Evolutionary conservation across 2,888 invertebrate species (phyloP), one percentile per base, ranked within the genome.

Genomic region (Achlya flavicornis): DNA sequence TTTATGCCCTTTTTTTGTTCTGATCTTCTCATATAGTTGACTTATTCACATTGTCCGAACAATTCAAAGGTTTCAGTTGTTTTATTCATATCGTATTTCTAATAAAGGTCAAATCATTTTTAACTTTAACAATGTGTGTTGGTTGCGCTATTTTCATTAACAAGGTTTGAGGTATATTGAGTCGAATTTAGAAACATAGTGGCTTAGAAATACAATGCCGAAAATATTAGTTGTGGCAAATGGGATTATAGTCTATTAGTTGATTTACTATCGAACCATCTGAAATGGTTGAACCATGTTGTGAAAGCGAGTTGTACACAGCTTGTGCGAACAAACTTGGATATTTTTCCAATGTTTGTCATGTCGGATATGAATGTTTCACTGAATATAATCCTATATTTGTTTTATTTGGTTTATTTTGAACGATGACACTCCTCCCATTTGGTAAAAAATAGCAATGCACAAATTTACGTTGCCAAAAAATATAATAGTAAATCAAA

Each of bases 301-400:
- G 12, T 77, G 77, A 76, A 75, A 77, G 79, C 75, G 79, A 79
- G 75, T 76, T 83, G 84, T 85, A 79, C 80, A 81, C 85, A 77
- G 82, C 85, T 83, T 83, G 80, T 82, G 76, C 87, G 80, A 87
- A 86, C 89, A 81, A 87, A 86, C 89, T 80, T 85, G 86, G 87
- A 78, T 70, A 72, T 43, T 80, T 81, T 75, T 81, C 87, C 87
- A 80, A 84, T 83, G 89, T 88, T 87, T 88, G 86, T 84, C 83
- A 81, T 46, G 46, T 46, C n/a, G 46, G 46, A 46, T 46, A 46
- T 87, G 81, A 92, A 91, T 91, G 91, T 93, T 92, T 91, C 91
- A 88, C 86, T 92, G 88, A 93, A 93, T 93, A 93, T 93, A 93
- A 93, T 93, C 92, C 92, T 93, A 91, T 92, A 92, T 93, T 93